phyloP scores from a whole-genome alignment of 2,797 vertebrate genomes.

The Hoplostethus atlanticus region DNA sequence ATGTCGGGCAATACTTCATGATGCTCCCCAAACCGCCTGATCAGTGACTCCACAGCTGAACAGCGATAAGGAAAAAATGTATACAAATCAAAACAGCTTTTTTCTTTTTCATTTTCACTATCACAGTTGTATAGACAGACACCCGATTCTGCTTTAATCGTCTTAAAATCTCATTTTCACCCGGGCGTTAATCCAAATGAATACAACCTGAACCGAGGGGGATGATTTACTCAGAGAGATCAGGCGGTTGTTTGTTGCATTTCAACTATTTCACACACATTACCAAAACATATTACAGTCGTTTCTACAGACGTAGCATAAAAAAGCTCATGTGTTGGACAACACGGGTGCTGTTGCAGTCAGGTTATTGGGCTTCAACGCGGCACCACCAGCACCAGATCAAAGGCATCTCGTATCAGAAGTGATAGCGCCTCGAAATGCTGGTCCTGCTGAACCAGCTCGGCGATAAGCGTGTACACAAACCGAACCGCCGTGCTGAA shows the following conservation, averaged over 20 bases:
- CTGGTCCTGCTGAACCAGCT: constrained; percentile 53
- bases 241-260: constrained; percentile 20
- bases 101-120: constrained; percentile 3
- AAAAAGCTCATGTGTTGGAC: constrained; percentile 21
- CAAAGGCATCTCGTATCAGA: constrained; percentile 77
- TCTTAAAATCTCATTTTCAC: constrained; percentile 19
- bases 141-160: constrained; percentile 6
- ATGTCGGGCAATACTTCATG: constrained; percentile 51
- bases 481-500: constrained; percentile 70
- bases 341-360: constrained; percentile 19
- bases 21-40: constrained; percentile 35
- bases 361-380: constrained; percentile 45
- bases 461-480: constrained; percentile 71
- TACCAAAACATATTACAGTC: neutral
- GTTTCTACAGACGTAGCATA: constrained; percentile 5
- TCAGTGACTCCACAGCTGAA: constrained; percentile 21
- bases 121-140: neutral
- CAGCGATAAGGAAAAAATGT: constrained; percentile 6
- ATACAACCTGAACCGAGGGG: constrained; percentile 17
- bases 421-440: constrained; percentile 74
- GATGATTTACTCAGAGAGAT: constrained; percentile 32
- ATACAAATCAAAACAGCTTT: constrained; percentile 6
- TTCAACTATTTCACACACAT: constrained; percentile 14
- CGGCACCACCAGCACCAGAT: constrained; percentile 54
- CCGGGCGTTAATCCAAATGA: constrained; percentile 29